A percentile compares a stretch with the other conserved stretches of the same genome.
phyloP scores from a whole-genome alignment of 2,113 vertebrate species.

The Trematomus loennbergii region DNA sequence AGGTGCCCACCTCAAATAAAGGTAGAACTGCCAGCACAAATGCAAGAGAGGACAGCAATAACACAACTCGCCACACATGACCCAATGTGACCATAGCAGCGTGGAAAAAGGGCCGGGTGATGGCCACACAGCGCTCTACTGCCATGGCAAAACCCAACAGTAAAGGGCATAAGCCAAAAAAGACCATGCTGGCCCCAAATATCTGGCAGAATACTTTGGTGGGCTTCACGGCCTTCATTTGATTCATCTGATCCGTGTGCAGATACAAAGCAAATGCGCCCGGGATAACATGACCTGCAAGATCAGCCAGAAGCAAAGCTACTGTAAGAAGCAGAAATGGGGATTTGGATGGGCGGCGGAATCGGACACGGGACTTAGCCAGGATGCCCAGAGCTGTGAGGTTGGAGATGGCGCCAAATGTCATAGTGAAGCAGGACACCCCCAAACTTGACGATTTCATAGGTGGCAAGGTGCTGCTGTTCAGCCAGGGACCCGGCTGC shows the following conservation, averaged over 20 bases:
- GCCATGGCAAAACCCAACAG: slow-evolving; percentile 89
- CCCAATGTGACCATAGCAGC: slow-evolving; percentile 76
- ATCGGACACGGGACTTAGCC: slow-evolving; percentile 74
- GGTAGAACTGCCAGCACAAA: slow-evolving; percentile 84
- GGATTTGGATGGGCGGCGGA: slow-evolving; percentile 78
- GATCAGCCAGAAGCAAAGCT: slow-evolving; percentile 85
- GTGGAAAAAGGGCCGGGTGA: slow-evolving; percentile 87
- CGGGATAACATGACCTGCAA: slow-evolving; percentile 87
- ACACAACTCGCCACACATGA: slow-evolving; percentile 73
- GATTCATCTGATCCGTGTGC: slow-evolving; percentile 66
- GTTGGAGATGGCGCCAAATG: slow-evolving; percentile 86
- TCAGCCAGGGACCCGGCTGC: slow-evolving; percentile 20
- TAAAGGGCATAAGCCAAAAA: slow-evolving; percentile 87
- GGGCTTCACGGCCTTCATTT: slow-evolving; percentile 27
- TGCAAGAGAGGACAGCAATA: slow-evolving; percentile 73
- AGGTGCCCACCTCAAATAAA: slow-evolving; percentile 81
- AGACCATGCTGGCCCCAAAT: slow-evolving; percentile 89
- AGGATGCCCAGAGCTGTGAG: slow-evolving; percentile 86
- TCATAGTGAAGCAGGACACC: slow-evolving; percentile 88
- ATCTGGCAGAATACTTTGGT: slow-evolving; percentile 80
- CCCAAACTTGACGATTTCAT: slow-evolving; percentile 52
- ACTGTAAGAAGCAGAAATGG: slow-evolving; percentile 86
- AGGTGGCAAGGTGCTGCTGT: slow-evolving; percentile 2
- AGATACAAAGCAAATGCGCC: slow-evolving; percentile 86
- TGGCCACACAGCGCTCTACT: slow-evolving; percentile 87